Percentiles rank a stretch among this genome's conserved stretches.
These are phyloP conservation scores for Pyrrhia umbra DNA, from an alignment of 2,888 invertebrate genomes.

Conservation along the genomic window DNA sequence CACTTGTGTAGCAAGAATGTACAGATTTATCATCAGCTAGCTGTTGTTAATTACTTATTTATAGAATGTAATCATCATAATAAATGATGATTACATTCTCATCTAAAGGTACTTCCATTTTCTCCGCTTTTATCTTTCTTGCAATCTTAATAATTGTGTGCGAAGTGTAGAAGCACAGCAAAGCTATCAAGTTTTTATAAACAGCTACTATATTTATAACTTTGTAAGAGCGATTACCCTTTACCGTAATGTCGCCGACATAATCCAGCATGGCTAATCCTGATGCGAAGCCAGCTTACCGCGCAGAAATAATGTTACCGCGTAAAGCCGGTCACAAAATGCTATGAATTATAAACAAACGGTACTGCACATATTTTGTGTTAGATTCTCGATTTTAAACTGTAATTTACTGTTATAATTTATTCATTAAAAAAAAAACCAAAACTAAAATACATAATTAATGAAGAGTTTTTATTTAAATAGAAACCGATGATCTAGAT, in stretches of 20 bases:
- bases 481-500: background rate
- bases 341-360: slow-evolving; percentile 44
- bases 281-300: slow-evolving; percentile 51
- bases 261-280: slow-evolving; percentile 58
- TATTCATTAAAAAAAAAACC: background rate
- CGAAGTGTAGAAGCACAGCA: slow-evolving; percentile 5
- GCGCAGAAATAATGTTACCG: slow-evolving; percentile 48
- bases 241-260: slow-evolving; percentile 40
- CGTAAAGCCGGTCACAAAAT: slow-evolving; percentile 34
- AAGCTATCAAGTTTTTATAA: slow-evolving; percentile 28
- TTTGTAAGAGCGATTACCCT: slow-evolving; percentile 47
- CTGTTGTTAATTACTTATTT: slow-evolving; percentile 4
- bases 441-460: background rate
- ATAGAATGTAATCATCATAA: no score
- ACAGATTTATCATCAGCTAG: slow-evolving; percentile 13
- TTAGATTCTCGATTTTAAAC: background rate
- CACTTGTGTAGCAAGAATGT: slow-evolving; percentile 1
- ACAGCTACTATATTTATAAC: slow-evolving; percentile 38
- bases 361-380: slow-evolving; percentile 20
- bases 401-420: background rate
- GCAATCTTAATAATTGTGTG: slow-evolving; percentile 10
- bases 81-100: background rate
- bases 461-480: background rate
- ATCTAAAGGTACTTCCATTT: slow-evolving; percentile 2
- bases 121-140: slow-evolving; percentile 4